Conservation (phyloP, 1,140 invertebrate species). For the Orussus abietinus region DNA sequence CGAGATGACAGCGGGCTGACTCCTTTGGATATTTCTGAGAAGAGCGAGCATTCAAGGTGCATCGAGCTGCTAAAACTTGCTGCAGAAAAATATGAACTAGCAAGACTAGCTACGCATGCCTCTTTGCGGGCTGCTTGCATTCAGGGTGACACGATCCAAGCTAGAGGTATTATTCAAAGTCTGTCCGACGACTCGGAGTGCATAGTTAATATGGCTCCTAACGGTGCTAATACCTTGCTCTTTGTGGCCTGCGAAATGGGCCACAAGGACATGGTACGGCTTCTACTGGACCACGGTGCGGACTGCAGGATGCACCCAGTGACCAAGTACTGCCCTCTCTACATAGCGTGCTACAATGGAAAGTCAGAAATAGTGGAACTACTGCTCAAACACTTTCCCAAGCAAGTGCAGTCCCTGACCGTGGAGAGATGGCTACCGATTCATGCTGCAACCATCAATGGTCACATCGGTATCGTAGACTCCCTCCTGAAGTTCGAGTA, state of each 20-base stretch:
- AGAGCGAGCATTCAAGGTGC: slow-evolving; percentile 65
- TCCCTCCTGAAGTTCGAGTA: slow-evolving; percentile 79
- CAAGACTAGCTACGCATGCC: slow-evolving; percentile 65
- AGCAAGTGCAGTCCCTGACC: slow-evolving; percentile 71
- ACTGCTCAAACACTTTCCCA: slow-evolving; percentile 68
- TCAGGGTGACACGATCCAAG: slow-evolving; percentile 62
- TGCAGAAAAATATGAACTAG: slow-evolving; percentile 67
- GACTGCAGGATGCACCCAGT: slow-evolving; percentile 83
- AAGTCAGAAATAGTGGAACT: slow-evolving; percentile 76
- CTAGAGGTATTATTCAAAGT: slow-evolving; percentile 63
- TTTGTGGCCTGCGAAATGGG: slow-evolving; percentile 82
- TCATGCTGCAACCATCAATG: slow-evolving; percentile 88
- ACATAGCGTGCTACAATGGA: slow-evolving; percentile 86
- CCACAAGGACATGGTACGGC: slow-evolving; percentile 71
- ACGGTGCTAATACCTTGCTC: slow-evolving; percentile 79
- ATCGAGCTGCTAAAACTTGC: slow-evolving; percentile 65
- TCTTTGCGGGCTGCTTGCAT: slow-evolving; percentile 69
- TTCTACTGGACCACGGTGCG: slow-evolving; percentile 76
- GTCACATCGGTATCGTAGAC: slow-evolving; percentile 73
- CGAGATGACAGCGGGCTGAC: slow-evolving; percentile 67
- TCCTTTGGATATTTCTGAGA: slow-evolving; percentile 72
- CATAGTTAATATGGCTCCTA: slow-evolving; percentile 80
- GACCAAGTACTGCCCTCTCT: slow-evolving; percentile 88
- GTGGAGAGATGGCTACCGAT: slow-evolving; percentile 90
- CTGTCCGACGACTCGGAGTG: slow-evolving; percentile 64